A percentile compares a stretch with the other conserved stretches of the same genome.
phyloP scores from a whole-genome alignment of 2,113 vertebrate species.

The Labeo rohita region DNA sequence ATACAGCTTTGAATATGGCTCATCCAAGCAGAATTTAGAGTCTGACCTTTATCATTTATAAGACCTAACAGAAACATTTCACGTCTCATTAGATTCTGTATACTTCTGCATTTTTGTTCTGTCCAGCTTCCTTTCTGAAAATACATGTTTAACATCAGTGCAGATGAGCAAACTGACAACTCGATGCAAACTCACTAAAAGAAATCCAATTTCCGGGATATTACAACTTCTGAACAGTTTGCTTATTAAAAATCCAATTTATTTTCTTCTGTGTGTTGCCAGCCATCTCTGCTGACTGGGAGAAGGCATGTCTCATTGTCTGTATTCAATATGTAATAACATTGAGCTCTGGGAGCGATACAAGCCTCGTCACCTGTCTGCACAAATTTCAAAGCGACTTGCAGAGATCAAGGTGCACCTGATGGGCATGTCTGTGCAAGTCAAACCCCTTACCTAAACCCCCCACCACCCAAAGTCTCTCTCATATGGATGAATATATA shows the following conservation, averaged over 20 bases:
- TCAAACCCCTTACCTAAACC: constrained; percentile 14
- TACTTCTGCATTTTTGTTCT: not conserved
- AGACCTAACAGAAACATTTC: not conserved
- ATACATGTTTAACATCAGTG: constrained; percentile 3
- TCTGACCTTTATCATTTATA: not conserved
- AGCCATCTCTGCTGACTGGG: not conserved
- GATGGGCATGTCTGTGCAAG: constrained; percentile 27
- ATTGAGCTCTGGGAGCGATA: constrained; percentile 29
- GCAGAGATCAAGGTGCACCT: constrained; percentile 36
- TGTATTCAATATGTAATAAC: constrained; percentile 51
- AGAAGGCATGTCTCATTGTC: constrained; percentile 9
- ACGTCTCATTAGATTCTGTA: not conserved
- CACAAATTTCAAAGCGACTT: not conserved
- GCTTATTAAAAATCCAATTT: constrained; percentile 43
- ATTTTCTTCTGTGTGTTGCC: not conserved
- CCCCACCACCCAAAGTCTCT: not conserved
- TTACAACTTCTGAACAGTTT: constrained; percentile 40
- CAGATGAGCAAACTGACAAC: constrained; percentile 15
- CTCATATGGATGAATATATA: constrained; percentile 76
- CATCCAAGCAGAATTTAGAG: not conserved
- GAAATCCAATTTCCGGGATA: constrained; percentile 29
- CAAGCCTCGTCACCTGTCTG: constrained; percentile 44
- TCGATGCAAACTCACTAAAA: not conserved
- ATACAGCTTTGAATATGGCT: not conserved
- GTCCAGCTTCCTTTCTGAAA: not conserved